A percentile compares a stretch with the other conserved stretches of the same genome.
Evolutionary conservation across 2,888 invertebrate genomes (phyloP).

Genomic region (Ischnura elegans): DNA sequence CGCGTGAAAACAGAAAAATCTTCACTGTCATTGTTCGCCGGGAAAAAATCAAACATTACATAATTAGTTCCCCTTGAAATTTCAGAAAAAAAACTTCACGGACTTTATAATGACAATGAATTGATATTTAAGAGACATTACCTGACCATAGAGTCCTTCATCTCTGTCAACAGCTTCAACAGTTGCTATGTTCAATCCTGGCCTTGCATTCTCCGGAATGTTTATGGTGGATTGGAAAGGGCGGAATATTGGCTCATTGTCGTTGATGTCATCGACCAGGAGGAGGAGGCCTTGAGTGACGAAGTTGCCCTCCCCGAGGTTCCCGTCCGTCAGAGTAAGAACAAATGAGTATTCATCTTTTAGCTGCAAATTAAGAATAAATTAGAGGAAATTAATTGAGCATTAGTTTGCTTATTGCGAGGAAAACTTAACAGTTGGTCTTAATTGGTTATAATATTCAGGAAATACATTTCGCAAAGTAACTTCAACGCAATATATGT

Average conservation of each 20-base stretch:
- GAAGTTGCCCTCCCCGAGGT: slow-evolving; percentile 91
- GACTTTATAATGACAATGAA: neutral
- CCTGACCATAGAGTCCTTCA: slow-evolving; percentile 95
- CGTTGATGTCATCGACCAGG: slow-evolving; percentile 94
- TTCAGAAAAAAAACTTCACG: neutral
- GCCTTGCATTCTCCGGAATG: slow-evolving; percentile 88
- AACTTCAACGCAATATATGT: no score
- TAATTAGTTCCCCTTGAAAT: no score
- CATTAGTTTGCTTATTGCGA: neutral
- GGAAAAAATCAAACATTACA: no score
- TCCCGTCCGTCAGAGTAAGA: slow-evolving; percentile 92
- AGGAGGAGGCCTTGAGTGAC: slow-evolving; percentile 93
- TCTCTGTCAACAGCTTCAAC: slow-evolving; percentile 94
- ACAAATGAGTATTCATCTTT: slow-evolving; percentile 94
- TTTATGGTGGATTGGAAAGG: slow-evolving; percentile 91
- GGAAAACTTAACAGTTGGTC: neutral
- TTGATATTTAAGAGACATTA: slow-evolving; percentile 74
- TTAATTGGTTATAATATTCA: slow-evolving; percentile 66
- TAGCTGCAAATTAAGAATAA: slow-evolving; percentile 79
- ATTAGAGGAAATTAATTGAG: slow-evolving; percentile 1
- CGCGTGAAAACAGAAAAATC: no score
- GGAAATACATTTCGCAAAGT: slow-evolving; percentile 71
- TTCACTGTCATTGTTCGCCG: no score
- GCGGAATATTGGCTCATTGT: slow-evolving; percentile 93
- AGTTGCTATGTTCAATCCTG: slow-evolving; percentile 85